These are phyloP conservation scores for Neotoma lepida DNA, from an alignment of 2,113 vertebrate genomes.

Conservation along the genomic window DNA sequence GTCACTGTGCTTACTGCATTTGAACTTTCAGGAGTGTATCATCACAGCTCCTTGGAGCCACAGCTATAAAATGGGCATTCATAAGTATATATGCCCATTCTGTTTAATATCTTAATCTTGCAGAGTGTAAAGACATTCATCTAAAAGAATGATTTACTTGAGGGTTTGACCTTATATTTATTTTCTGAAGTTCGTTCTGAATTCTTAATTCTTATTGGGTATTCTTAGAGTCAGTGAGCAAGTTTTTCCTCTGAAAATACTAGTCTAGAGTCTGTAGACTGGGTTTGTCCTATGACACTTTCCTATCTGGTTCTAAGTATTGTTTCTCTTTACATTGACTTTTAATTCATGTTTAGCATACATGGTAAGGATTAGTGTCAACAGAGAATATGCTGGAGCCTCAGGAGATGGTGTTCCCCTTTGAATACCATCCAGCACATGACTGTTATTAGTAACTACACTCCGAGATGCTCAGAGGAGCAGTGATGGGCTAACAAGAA, in stretches of 20 bases:
- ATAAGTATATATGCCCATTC: not conserved
- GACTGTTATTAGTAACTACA: not conserved
- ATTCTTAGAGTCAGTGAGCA: not conserved
- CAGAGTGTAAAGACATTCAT: not conserved
- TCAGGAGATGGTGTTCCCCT: not conserved
- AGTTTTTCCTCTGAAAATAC: slow-evolving; percentile 6
- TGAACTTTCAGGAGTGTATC: not conserved
- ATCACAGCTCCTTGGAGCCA: not conserved
- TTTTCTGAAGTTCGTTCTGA: slow-evolving; percentile 25
- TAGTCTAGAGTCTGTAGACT: not conserved
- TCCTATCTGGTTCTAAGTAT: not conserved
- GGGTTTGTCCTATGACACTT: not conserved
- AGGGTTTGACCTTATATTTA: not conserved
- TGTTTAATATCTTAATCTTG: not conserved
- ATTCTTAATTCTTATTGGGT: not conserved
- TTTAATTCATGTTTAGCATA: not conserved
- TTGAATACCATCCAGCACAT: not conserved
- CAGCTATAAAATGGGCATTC: not conserved
- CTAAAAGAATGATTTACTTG: not conserved
- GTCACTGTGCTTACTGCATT: not conserved
- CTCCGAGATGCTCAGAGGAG: slow-evolving; percentile 23
- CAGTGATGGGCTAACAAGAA: slow-evolving; percentile 16
- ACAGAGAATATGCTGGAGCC: not conserved
- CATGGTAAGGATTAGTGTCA: not conserved
- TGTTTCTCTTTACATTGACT: slow-evolving; percentile 48